Base-by-base conservation (phyloP, 2,888 invertebrate genomes). In the Allygus modestus region DNA sequence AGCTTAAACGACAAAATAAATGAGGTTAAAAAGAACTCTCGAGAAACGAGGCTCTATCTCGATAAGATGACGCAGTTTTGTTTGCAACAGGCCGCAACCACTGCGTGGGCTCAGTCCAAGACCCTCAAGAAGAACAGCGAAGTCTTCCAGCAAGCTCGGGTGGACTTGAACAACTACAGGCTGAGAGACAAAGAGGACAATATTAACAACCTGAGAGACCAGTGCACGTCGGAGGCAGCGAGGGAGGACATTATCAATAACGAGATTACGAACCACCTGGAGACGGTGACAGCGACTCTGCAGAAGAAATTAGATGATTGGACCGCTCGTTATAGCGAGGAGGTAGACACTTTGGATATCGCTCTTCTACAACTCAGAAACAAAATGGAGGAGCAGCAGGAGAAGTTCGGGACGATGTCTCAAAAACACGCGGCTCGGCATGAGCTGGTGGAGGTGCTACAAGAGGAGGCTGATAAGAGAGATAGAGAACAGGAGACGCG, bases 281-380 rank as follows among this genome's bases (percentile, higher is more conserved):
- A 46, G 5, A 26, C 2, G 9, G 23, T 26, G 0, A 77, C 51
- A 7, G 37, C 1, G 31, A 43, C 28, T 31, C n/a, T 82, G 1
- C 82, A 82, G 54, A 73, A 82, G 15, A 82, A 46, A 71, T 71
- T 82, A 9, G 51, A 82, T 9, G 20, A 54, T 7, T 71, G 69
- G 82, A 71, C 71, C 26, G 12, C 31, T n/a, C 33, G 43, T 28
- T 82, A 82, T 54, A 82, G 69, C 37, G 65, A 46, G 1, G 82
- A 82, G 43, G 54, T 82, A n/a, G 82, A 82, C 4, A 12, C 51
- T 2, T 33, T 69, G n/a, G 82, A 82, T 71, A 69, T 82, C 9
- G 73, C 71, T 33, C 31, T 82, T 31, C 51, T 82, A 17, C 82
- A 71, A 26, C 33, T 71, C 11, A 71, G 65, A 31, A 82, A 54